A percentile compares a stretch with the other conserved stretches of the same genome.
phyloP scores from a whole-genome alignment of 2,797 vertebrate species.

The Pampus argenteus region DNA sequence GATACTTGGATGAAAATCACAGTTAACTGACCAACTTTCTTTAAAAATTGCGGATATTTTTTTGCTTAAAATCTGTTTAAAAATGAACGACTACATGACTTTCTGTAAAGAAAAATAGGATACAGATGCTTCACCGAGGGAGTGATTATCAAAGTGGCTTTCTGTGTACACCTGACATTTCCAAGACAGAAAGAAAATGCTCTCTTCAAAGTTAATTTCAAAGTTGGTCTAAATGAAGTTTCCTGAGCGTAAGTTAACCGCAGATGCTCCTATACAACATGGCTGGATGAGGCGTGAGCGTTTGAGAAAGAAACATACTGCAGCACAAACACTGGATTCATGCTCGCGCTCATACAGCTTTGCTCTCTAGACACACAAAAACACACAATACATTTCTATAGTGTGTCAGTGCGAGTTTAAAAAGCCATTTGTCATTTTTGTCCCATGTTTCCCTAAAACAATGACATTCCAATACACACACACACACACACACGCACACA shows the following conservation, averaged over 20 bases:
- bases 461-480: too few species aligned
- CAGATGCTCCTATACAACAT: background rate
- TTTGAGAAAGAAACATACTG: conserved; percentile 38
- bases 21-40: background rate
- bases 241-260: conserved; percentile 19
- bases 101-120: background rate
- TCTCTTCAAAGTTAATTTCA: conserved; percentile 7
- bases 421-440: conserved; percentile 72
- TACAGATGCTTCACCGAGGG: background rate
- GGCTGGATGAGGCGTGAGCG: conserved; percentile 12
- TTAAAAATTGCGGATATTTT: background rate
- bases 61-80: background rate
- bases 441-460: conserved; percentile 55
- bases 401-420: conserved; percentile 60
- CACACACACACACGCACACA: conserved; percentile 22
- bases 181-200: conserved; percentile 9
- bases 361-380: conserved; percentile 50
- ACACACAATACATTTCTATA: conserved; percentile 48
- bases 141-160: too few species aligned
- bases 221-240: conserved; percentile 15
- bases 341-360: background rate
- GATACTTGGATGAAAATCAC: background rate
- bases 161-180: conserved; percentile 21
- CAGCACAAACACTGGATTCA: conserved; percentile 7
- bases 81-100: background rate